These are phyloP conservation scores for Phylloscopus trochiloides DNA, from an alignment of 2,113 vertebrate species.

Conservation along the genomic window DNA sequence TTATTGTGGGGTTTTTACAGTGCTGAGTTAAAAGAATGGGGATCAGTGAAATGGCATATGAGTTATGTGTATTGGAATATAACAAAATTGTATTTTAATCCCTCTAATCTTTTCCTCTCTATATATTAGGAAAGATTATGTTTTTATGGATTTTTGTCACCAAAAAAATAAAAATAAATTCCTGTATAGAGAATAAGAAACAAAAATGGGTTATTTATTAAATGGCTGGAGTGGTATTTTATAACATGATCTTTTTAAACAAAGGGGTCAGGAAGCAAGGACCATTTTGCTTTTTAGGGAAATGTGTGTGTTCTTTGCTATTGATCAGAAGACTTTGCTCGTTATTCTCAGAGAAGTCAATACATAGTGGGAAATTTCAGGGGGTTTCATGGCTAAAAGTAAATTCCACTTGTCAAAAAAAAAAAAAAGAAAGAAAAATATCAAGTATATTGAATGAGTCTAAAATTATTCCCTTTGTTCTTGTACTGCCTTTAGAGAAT, in stretches of 20 bases:
- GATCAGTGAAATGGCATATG: neutral
- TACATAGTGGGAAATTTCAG: neutral
- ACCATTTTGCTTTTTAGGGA: neutral
- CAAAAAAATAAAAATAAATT: neutral
- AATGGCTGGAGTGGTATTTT: neutral
- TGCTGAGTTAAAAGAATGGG: neutral
- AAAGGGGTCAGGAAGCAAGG: neutral
- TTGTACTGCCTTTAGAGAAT: neutral
- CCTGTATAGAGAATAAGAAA: neutral
- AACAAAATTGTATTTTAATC: neutral
- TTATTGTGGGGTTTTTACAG: neutral
- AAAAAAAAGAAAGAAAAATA: neutral
- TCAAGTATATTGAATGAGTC: neutral
- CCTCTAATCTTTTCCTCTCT: neutral
- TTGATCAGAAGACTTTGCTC: neutral
- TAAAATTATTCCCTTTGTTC: neutral
- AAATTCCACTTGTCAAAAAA: neutral
- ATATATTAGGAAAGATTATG: neutral
- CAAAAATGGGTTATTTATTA: neutral
- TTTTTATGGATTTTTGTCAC: neutral
- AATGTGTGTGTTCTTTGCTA: neutral
- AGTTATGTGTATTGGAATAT: neutral
- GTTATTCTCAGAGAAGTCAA: neutral
- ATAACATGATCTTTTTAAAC: neutral
- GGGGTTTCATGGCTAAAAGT: neutral